Evolutionary conservation across 2,888 invertebrate genomes (phyloP), one percentile per base, ranked within the genome.

Genomic region (Imbricaverruca yamaguchii): DNA sequence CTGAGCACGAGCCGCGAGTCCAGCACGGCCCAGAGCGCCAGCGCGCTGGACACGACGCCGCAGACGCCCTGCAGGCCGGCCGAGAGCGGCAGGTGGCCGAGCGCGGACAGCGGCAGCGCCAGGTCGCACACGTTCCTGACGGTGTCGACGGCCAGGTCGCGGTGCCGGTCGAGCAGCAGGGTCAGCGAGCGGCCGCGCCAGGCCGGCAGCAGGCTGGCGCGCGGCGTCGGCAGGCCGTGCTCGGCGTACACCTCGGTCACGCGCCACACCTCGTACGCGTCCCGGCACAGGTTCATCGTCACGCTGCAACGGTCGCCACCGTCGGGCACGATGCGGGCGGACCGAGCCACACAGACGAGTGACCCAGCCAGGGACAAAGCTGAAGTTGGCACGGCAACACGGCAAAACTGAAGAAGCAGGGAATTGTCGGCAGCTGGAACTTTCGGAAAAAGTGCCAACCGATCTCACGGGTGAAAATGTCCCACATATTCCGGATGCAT

Each of bases 71-170:
- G 90, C 53, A 91, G 90, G 82, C 93, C 92, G 0, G 95, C 93
- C 82, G 92, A 93, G 15, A 95, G 87, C 84, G 91, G 92, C 0
- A 92, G 90, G 86, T 93, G 92, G 0, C 94, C 94, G 84, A 96
- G 88, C 10, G 93, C 92, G 82, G 93, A 92, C 83, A 96, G 88
- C 0, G 96, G 96, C 86, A 96, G 93, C 85, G 94, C 93, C 82
- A 96, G 87, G 87, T 97, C 96, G 88, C 94, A 94, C 15, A 91
- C 88, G 89, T 97, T 96, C 87, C 95, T 96, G 11, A 94, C 86
- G 0, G 93, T 92, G 88, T 97, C 96, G 83, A 96, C 89, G 81
- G 93, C 89, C 18, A 96, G 89, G 87, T 92, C 91, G 85, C 91
- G 91, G 85, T 91, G 89, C 78, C 57, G 79, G 55, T 55, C 53